Conservation (phyloP, 2,888 invertebrate genomes). For the Parelbella ahira region DNA sequence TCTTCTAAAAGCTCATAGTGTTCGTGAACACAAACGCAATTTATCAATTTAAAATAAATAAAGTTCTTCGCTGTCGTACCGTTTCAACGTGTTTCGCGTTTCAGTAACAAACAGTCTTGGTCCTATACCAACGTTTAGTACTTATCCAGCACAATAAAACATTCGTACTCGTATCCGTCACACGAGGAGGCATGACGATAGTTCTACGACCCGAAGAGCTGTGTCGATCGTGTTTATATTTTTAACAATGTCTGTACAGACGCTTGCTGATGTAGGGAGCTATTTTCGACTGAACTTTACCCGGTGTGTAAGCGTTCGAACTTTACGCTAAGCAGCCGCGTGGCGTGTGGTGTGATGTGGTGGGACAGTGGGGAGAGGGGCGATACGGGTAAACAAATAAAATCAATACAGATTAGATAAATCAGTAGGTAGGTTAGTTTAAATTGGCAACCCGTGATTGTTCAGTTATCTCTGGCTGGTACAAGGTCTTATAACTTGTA, state of each 20-base stretch:
- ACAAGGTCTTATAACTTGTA: too few relatives aligned
- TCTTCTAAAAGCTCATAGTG: too few relatives aligned
- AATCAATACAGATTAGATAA: slow-evolving; percentile 19
- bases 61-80: too few relatives aligned
- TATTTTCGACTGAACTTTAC: slow-evolving; percentile 33
- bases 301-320: slow-evolving; percentile 2
- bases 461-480: not conserved
- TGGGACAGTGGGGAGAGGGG: too few relatives aligned
- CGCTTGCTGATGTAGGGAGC: slow-evolving; percentile 16
- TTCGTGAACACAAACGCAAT: too few relatives aligned
- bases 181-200: not conserved
- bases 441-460: not conserved
- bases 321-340: slow-evolving; percentile 4
- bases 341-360: too few relatives aligned
- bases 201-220: not conserved
- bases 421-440: slow-evolving; percentile 2
- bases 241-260: slow-evolving; percentile 6
- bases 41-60: too few relatives aligned
- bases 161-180: too few relatives aligned
- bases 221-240: slow-evolving; percentile 8
- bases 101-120: too few relatives aligned
- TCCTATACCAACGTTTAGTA: too few relatives aligned
- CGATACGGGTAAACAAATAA: slow-evolving; percentile 15
- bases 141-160: too few relatives aligned
- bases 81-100: too few relatives aligned